Evolutionary conservation across 2,113 vertebrate genomes (phyloP), one percentile per base, ranked within the genome.

Genomic region (Aythya baeri): DNA sequence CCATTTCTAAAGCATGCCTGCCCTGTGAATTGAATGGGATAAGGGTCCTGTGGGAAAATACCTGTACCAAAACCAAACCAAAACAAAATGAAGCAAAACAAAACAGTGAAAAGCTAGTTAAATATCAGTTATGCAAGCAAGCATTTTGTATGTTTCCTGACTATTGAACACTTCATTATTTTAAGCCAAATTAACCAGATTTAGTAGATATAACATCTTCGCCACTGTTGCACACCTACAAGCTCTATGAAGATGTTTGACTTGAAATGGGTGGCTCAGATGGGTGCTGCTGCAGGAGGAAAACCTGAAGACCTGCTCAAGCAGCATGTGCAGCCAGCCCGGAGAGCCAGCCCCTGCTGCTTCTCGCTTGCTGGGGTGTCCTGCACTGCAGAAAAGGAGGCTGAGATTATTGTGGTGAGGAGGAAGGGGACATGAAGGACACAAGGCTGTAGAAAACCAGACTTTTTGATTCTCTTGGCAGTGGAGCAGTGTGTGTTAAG

Each of bases 21-120:
- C 17, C 9, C 41, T 46, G 5, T 59, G 57, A 86, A 22, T 32
- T 49, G n/a, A 72, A 76, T 4, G 3, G 31, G 21, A 41, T 21
- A 59, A 25, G 18, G 23, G 83, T 27, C 12, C 25, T 81, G 25
- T 16, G 68, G n/a, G 59, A 63, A 77, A 86, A 81, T 67, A 44
- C 8, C 5, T 0, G 0, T 62, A 26, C 26, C 44, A 38, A 77
- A 84, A 55, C 4, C 11, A 52, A 52, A 46, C 17, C 6, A 50
- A 82, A 52, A 52, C 12, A 52, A 26, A 49, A 49, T 4, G 10
- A 49, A 49, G 20, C 10, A 49, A 21, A 52, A 52, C 7, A 17
- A 17, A 17, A 0, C 5, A 90, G 34, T 70, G 49, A 80, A 86
- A 62, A 54, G 15, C 15, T 61, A 29, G 22, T 65, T 86, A 76